A percentile compares a stretch with the other conserved stretches of the same genome.
These are phyloP conservation scores for Takifugu rubripes DNA, from an alignment of 2,797 vertebrate species.

Conservation along the genomic window DNA sequence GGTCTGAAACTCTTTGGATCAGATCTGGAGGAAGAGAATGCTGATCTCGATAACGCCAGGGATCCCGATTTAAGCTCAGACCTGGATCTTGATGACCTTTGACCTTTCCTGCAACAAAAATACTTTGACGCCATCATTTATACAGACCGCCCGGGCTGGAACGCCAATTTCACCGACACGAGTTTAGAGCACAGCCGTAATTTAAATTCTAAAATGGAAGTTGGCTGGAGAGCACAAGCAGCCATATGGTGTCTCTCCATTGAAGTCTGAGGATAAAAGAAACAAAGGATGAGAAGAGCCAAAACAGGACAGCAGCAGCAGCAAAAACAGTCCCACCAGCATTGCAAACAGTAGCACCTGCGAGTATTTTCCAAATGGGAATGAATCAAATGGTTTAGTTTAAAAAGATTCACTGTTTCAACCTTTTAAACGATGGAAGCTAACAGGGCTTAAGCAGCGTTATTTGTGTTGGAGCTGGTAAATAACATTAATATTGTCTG, in stretches of 20 bases:
- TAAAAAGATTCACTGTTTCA: too few species aligned
- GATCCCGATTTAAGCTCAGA: conserved; percentile 68
- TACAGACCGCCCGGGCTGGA: neutral
- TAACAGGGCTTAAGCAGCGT: too few species aligned
- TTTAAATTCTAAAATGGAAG: conserved; percentile 7
- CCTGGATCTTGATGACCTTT: conserved; percentile 76
- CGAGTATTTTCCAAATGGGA: too few species aligned
- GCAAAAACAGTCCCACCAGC: too few species aligned
- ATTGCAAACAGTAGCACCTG: too few species aligned
- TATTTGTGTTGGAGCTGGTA: too few species aligned
- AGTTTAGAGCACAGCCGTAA: neutral
- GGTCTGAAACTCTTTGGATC: conserved; percentile 52
- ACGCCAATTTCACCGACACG: neutral
- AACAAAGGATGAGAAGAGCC: conserved; percentile 8
- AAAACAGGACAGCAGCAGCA: conserved; percentile 2
- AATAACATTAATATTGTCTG: too few species aligned
- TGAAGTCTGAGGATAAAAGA: conserved; percentile 18
- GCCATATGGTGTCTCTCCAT: neutral
- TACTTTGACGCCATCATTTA: neutral
- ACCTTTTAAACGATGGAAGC: too few species aligned
- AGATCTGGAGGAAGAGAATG: conserved; percentile 50
- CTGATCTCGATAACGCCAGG: conserved; percentile 38
- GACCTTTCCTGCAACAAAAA: conserved; percentile 25
- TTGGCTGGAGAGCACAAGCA: conserved; percentile 1
- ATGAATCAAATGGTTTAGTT: too few species aligned